Base-by-base conservation (phyloP, 2,797 vertebrate genomes). In the Nannoperca obscura region DNA sequence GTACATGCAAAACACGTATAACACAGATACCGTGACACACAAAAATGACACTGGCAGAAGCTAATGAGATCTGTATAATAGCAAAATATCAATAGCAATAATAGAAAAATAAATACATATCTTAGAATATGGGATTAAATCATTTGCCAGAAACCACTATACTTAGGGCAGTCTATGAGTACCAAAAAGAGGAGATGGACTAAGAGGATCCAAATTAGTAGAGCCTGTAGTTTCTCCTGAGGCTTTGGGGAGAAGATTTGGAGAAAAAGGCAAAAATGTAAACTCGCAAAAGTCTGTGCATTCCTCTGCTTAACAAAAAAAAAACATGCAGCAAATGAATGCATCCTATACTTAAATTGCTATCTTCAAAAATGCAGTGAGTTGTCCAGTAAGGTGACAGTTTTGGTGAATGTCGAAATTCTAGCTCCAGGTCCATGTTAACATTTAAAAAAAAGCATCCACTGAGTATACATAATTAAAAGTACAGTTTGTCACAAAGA, bases 51-150 rank as follows among this genome's bases (percentile, higher is more conserved):
- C 22, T 10, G 12, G 58, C 27, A 60, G 40, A 27, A 72, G n/a
- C 7, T 34, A 57, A 54, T 58, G 10, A 14, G 13, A 67, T 52
- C 50, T 38, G 22, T 47, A 74, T 40, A 65, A 52, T 60, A 74
- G 27, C 7, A 42, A 80, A 78, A 52, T 53, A 74, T n/a, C 4
- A 62, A 63, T 22, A 66, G 40, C 22, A 54, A 67, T 52, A 30
- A 59, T 65, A 68, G 15, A 87, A 82, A 88, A 86, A 90, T 77
- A 84, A 89, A 84, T 64, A 90, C 12, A 78, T 36, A 71, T 64
- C 12, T 86, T 70, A 71, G 59, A 67, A 77, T 67, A 82, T 64
- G 68, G 14, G 64, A 74, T 46, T 68, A 76, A 79, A 80, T 77
- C 11, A 46, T 52, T 71, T 58, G 40, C 14, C 24, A 79, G 65